A percentile compares a stretch with the other conserved stretches of the same genome.
Evolutionary conservation across 1,140 invertebrate genomes (phyloP).

Genomic region (Dryas iulia): DNA sequence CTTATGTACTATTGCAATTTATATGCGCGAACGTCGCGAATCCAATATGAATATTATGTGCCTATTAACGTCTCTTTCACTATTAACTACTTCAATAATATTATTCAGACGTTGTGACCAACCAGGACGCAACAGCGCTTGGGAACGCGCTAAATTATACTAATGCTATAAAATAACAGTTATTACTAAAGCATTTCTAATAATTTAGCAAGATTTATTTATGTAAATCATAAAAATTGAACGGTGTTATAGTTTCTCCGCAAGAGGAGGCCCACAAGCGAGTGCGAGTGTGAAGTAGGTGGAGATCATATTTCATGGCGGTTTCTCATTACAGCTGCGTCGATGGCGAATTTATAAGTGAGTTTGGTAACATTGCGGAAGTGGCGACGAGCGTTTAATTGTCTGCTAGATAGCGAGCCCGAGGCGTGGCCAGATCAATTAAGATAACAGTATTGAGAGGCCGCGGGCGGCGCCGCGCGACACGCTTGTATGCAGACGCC

Average conservation of each 20-base stretch:
- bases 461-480: conserved; percentile 22
- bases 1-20: too few species aligned
- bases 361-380: conserved; percentile 2
- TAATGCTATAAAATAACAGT: not conserved
- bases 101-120: not conserved
- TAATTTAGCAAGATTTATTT: not conserved
- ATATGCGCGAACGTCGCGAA: not conserved
- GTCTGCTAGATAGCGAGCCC: not conserved
- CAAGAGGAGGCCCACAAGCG: too few species aligned
- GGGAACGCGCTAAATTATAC: not conserved
- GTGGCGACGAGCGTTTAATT: not conserved
- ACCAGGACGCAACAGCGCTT: not conserved
- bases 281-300: not conserved
- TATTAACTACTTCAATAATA: not conserved
- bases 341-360: conserved; percentile 3
- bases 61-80: not conserved
- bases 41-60: not conserved
- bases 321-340: conserved; percentile 5
- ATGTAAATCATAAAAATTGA: not conserved
- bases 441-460: conserved; percentile 24
- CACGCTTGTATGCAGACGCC: not conserved
- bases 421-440: conserved; percentile 24
- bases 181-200: not conserved
- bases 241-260: conserved; percentile 1
- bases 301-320: conserved; percentile 1